Percentiles rank a stretch among this genome's conserved stretches.
These are phyloP conservation scores for Engystomops pustulosus DNA, from an alignment of 2,113 vertebrate genomes.

Conservation along the genomic window DNA sequence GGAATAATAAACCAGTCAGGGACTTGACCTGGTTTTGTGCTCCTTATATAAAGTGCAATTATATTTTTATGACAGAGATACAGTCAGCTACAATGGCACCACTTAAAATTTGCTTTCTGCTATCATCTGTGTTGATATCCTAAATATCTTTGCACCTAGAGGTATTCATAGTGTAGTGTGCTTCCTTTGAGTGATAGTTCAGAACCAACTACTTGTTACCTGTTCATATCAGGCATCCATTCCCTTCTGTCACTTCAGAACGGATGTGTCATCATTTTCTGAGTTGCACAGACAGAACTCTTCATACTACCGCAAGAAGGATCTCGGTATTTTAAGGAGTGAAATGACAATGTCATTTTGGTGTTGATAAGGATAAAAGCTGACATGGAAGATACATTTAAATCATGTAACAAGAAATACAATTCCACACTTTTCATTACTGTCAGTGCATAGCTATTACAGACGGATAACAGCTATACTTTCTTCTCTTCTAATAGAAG, in stretches of 20 bases:
- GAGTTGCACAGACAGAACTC: constrained; percentile 40
- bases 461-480: not conserved
- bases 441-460: constrained; percentile 22
- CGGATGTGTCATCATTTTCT: constrained; percentile 54
- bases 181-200: constrained; percentile 44
- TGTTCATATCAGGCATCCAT: constrained; percentile 47
- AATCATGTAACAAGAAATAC: constrained; percentile 39
- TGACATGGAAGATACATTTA: constrained; percentile 49
- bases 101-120: constrained; percentile 45
- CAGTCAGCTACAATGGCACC: constrained; percentile 3
- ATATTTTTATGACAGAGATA: constrained; percentile 32
- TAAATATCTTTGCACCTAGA: constrained; percentile 39
- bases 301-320: constrained; percentile 28
- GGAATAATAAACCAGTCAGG: constrained; percentile 44
- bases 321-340: constrained; percentile 34
- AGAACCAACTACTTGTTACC: constrained; percentile 49
- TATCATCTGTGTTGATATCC: constrained; percentile 36
- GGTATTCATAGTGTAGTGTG: constrained; percentile 46
- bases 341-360: constrained; percentile 48
- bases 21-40: constrained; percentile 38
- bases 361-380: constrained; percentile 47
- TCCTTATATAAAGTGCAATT: constrained; percentile 47
- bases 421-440: constrained; percentile 34
- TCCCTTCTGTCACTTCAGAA: constrained; percentile 42
- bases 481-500: not conserved